These are phyloP conservation scores for Mionectes olivaceus DNA, from an alignment of 2,797 vertebrate species.

Conservation along the genomic window DNA sequence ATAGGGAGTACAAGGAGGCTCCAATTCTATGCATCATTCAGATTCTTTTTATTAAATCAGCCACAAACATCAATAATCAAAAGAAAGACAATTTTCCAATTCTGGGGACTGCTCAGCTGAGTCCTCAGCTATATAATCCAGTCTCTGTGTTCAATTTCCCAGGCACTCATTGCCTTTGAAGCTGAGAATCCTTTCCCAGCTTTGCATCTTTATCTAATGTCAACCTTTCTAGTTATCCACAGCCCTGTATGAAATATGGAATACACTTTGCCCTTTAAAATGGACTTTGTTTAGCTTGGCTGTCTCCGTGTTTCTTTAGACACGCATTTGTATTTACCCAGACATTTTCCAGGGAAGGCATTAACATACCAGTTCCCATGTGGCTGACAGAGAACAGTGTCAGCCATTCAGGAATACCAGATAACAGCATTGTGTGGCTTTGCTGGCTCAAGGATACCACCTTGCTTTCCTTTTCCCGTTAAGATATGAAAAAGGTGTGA, in stretches of 20 bases:
- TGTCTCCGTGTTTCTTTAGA: neutral
- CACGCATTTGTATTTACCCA: neutral
- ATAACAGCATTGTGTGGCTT: neutral
- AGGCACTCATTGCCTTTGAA: neutral
- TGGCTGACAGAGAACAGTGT: neutral
- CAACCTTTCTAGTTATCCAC: neutral
- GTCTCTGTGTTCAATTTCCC: neutral
- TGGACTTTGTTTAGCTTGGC: neutral
- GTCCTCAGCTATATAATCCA: neutral
- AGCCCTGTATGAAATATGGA: neutral
- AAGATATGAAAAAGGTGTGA: neutral
- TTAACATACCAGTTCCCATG: neutral
- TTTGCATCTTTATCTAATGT: neutral
- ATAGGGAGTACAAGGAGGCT: neutral
- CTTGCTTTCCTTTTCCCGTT: neutral
- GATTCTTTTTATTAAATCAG: conserved; percentile 41
- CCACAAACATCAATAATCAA: conserved; percentile 27
- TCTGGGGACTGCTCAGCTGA: conserved; percentile 3
- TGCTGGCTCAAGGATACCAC: neutral
- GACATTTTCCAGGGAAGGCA: neutral
- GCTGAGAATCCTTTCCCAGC: neutral
- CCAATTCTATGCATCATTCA: neutral
- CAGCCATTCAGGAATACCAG: neutral
- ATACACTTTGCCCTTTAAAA: neutral
- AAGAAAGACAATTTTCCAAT: conserved; percentile 17